Evolutionary conservation across 2,113 vertebrate genomes (phyloP).

Genomic region (Dinomys branickii): DNA sequence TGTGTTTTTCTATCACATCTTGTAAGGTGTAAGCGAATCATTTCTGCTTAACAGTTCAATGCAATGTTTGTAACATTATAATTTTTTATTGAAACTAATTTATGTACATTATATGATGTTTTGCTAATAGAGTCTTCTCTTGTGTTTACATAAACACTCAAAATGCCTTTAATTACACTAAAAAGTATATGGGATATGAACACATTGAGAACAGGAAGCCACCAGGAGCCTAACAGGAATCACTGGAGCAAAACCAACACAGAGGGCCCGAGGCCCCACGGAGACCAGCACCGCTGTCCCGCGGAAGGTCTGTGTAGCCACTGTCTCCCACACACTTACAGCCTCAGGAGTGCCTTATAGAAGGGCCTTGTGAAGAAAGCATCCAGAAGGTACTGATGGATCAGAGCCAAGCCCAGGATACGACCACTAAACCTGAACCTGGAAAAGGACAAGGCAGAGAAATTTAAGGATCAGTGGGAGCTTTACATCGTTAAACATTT

Average conservation of each 20-base stretch:
- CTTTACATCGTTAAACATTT: background rate
- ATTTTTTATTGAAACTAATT: constrained; percentile 3
- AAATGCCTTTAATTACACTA: constrained; percentile 18
- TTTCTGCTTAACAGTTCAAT: background rate
- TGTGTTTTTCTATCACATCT: background rate
- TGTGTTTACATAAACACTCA: background rate
- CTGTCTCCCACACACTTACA: constrained; percentile 87
- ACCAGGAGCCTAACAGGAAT: background rate
- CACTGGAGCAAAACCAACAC: background rate
- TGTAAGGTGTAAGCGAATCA: background rate
- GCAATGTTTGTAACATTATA: background rate
- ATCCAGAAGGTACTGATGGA: constrained; percentile 98
- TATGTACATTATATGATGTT: background rate
- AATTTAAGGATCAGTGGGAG: constrained; percentile 16
- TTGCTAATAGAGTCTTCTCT: background rate
- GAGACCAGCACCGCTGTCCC: too few relatives aligned
- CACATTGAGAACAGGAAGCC: background rate
- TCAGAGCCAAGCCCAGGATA: constrained; percentile 97
- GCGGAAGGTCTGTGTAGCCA: background rate
- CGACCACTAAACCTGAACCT: constrained; percentile 99
- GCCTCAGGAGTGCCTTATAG: constrained; percentile 97
- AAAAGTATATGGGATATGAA: background rate
- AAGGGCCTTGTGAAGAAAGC: constrained; percentile 99
- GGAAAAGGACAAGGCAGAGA: constrained; percentile 69
- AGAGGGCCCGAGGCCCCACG: background rate